Evolutionary conservation across 2,797 vertebrate genomes (phyloP).

Genomic region (Sarcophilus harrisii): DNA sequence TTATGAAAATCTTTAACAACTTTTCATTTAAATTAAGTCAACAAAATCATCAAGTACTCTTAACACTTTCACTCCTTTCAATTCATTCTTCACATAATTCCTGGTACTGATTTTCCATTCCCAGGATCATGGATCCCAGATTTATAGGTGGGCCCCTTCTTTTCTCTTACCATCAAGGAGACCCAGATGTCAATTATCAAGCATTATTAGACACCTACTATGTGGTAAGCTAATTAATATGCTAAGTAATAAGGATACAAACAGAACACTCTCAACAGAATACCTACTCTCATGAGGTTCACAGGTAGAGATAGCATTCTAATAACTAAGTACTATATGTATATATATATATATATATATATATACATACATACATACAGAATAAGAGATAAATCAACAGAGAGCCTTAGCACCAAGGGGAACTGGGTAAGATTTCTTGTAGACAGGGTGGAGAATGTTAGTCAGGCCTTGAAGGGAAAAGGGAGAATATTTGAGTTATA

Average conservation of each 20-base stretch:
- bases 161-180: not conserved
- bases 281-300: not conserved
- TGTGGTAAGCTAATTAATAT: not conserved
- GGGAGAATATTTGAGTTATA: not conserved
- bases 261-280: not conserved
- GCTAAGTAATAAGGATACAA: not conserved
- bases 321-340: not conserved
- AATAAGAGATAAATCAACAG: not conserved
- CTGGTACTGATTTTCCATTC: not conserved
- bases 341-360: not conserved
- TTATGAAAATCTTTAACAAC: not conserved
- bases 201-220: not conserved
- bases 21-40: not conserved
- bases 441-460: not conserved
- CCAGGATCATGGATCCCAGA: not conserved
- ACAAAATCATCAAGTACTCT: not conserved
- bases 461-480: not conserved
- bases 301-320: not conserved
- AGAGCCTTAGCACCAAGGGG: not conserved
- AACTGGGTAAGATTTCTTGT: not conserved
- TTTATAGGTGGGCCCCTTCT: not conserved
- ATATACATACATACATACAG: no score
- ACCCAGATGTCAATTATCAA: not conserved
- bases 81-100: not conserved
- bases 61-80: not conserved